Base-by-base conservation (phyloP, 2,113 vertebrate genomes). In the Toxotes jaculatrix region DNA sequence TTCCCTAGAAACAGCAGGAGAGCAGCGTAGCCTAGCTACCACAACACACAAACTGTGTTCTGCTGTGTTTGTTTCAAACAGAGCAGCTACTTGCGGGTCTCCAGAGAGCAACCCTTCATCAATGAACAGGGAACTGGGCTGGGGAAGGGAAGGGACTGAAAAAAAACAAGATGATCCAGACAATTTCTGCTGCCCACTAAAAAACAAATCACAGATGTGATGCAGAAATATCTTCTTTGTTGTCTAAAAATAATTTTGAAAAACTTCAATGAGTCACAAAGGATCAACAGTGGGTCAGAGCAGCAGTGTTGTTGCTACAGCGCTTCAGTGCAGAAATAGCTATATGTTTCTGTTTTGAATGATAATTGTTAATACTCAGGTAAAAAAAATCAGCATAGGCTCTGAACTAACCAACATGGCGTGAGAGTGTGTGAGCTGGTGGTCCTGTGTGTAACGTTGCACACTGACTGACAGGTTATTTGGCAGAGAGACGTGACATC, bases 1-100 rank as follows among this genome's bases (percentile, higher is more conserved):
- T 84, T 87, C 82, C 91, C 78, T 91, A 68, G 89, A 89, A 92
- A 90, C 93, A 88, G 92, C 93, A 85, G 82, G 88, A 89, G 87
- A 87, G 89, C 70, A 17, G 72, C 17, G 91, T 94, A 88, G 80
- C 91, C 86, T 91, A 90, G 93, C 85, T 86, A 93, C 93, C 70
- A 27, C 82, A 71, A 84, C 82, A 89, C 89, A 90, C 85, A 88
- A 79, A 85, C 84, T 71, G 27, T 69, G 81, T 61, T 80, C 90
- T 61, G 74, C 87, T 59, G 45, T 84, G 88, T 89, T 93, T 92
- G 88, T 83, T 89, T 75, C 77, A 79, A 79, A 79, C 84, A 85
- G 53, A 84, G 89, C 79, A 68, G 89, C 83, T 77, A 74, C 81
- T 83, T 74, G 66, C 85, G 77, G 59, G 60, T 81, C 90, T 91